Conservation (phyloP, 2,113 vertebrate species). For the Stigmatopora nigra region DNA sequence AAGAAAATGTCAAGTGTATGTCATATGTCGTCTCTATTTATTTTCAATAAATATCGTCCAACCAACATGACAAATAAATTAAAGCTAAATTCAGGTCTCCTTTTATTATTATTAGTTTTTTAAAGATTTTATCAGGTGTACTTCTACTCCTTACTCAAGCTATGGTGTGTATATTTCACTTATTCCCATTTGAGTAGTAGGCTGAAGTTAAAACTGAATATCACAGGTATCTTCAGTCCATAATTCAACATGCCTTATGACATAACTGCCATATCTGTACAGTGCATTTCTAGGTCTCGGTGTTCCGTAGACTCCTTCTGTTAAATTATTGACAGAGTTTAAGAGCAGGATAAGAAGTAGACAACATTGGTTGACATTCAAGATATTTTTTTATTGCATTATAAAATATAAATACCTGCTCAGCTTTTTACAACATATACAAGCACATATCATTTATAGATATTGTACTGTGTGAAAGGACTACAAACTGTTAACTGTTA, state of each 20-base stretch:
- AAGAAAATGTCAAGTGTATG: neutral
- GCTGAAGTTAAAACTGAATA: neutral
- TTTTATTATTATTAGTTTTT: too few relatives aligned
- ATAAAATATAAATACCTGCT: neutral
- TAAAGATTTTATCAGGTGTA: too few relatives aligned
- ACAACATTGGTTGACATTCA: neutral
- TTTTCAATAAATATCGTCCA: neutral
- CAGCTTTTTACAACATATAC: neutral
- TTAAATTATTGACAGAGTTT: slow-evolving; percentile 7
- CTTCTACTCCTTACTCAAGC: too few relatives aligned
- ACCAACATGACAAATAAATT: neutral
- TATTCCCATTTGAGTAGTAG: neutral
- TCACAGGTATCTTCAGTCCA: neutral
- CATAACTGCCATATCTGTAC: slow-evolving; percentile 1
- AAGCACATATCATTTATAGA: slow-evolving; percentile 11
- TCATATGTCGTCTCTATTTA: neutral
- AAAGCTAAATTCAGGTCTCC: neutral
- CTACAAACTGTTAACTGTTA: neutral
- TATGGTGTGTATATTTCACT: neutral
- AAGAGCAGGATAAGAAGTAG: neutral
- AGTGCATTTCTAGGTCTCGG: neutral
- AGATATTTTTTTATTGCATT: slow-evolving; percentile 1
- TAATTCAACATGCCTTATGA: neutral
- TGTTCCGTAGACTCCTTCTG: neutral
- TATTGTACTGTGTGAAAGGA: slow-evolving; percentile 4